Percentiles rank a stretch among this genome's conserved stretches.
Conservation (phyloP, 1,140 invertebrate genomes). For the Antheraea pernyi region DNA sequence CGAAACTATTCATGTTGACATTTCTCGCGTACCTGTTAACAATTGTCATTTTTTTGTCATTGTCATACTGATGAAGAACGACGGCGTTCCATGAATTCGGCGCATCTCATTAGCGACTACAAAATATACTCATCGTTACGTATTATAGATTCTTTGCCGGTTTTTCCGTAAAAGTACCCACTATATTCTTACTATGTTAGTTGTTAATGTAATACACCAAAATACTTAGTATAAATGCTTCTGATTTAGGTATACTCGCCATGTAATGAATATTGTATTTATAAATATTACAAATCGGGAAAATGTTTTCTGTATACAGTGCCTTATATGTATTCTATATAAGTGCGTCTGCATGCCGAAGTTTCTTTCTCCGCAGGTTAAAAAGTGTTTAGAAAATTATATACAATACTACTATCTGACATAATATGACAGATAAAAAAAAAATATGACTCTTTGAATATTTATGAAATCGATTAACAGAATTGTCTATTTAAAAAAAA, state of each 20-base stretch:
- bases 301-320: neutral
- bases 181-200: neutral
- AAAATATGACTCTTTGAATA: too few species aligned
- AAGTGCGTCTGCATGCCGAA: neutral
- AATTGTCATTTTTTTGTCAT: constrained; percentile 52
- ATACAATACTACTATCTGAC: too few species aligned
- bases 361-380: neutral
- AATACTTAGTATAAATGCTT: neutral
- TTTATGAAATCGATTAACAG: too few species aligned
- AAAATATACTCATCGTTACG: constrained; percentile 1
- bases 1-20: constrained; percentile 60
- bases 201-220: neutral
- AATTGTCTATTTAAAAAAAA: too few species aligned
- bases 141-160: constrained; percentile 3
- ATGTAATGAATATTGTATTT: neutral
- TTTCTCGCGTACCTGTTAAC: constrained; percentile 46
- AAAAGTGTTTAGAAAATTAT: too few species aligned
- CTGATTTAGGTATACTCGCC: neutral
- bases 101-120: constrained; percentile 28
- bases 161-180: neutral
- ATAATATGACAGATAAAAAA: too few species aligned
- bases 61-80: constrained; percentile 41
- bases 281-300: neutral
- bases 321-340: neutral
- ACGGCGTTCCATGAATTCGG: constrained; percentile 26